Evolutionary conservation across 2,113 vertebrate species (phyloP).

Genomic region (Silurus asotus): DNA sequence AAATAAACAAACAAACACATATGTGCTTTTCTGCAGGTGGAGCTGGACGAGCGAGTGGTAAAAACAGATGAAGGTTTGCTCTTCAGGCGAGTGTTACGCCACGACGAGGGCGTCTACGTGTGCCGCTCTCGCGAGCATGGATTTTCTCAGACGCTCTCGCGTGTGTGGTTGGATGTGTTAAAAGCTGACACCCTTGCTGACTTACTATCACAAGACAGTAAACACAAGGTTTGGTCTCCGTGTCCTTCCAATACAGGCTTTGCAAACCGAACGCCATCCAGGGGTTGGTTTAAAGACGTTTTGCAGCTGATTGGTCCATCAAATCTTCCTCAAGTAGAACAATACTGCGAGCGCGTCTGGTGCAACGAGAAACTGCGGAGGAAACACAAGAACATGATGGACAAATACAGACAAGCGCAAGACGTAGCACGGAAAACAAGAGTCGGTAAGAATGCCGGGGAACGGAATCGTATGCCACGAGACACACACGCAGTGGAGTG

Average conservation of each 20-base stretch:
- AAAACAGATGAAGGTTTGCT: slow-evolving; percentile 83
- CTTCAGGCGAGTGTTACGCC: slow-evolving; percentile 81
- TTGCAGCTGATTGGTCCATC: slow-evolving; percentile 86
- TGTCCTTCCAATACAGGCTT: slow-evolving; percentile 54
- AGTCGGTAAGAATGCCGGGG: slow-evolving; percentile 70
- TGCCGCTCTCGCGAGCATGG: slow-evolving; percentile 85
- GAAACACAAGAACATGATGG: slow-evolving; percentile 78
- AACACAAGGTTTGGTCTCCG: slow-evolving; percentile 63
- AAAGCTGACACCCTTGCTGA: slow-evolving; percentile 75
- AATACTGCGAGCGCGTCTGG: slow-evolving; percentile 91
- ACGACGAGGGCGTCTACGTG: slow-evolving; percentile 80
- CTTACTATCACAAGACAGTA: slow-evolving; percentile 64
- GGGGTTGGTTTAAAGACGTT: slow-evolving; percentile 90
- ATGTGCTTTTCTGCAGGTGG: slow-evolving; percentile 72
- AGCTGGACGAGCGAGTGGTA: slow-evolving; percentile 85
- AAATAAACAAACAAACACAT: no score
- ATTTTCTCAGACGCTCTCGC: slow-evolving; percentile 83
- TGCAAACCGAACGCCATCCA: slow-evolving; percentile 62
- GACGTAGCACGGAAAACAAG: slow-evolving; percentile 78
- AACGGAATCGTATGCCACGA: slow-evolving; percentile 84
- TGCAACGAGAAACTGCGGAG: slow-evolving; percentile 78
- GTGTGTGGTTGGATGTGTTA: slow-evolving; percentile 80
- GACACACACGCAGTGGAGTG: slow-evolving; percentile 65
- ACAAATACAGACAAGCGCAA: slow-evolving; percentile 80
- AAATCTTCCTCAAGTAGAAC: slow-evolving; percentile 79